A percentile compares a stretch with the other conserved stretches of the same genome.
Evolutionary conservation across 2,797 vertebrate species (phyloP).

Genomic region (Rhynchonycteris naso): DNA sequence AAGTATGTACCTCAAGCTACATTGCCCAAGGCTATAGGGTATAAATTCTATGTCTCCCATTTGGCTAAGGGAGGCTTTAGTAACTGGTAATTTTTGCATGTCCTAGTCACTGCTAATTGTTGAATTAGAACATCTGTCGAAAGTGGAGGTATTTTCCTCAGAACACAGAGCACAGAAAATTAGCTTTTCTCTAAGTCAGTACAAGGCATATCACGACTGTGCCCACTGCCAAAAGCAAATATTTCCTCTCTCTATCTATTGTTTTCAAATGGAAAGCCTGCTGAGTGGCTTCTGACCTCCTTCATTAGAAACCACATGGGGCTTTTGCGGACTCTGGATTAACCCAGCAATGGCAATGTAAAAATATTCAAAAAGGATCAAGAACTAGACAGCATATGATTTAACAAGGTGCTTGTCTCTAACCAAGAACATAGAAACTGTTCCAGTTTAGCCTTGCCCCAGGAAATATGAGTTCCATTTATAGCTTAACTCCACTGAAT

Average conservation of each 20-base stretch:
- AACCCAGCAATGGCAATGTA: not conserved
- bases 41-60: not conserved
- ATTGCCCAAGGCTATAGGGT: not conserved
- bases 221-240: not conserved
- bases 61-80: slow-evolving; percentile 60
- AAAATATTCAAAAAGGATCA: not conserved
- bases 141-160: slow-evolving; percentile 57
- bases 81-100: slow-evolving; percentile 71
- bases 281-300: not conserved
- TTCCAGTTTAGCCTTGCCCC: not conserved
- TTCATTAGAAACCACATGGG: not conserved
- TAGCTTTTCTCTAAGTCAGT: not conserved
- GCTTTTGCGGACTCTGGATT: not conserved
- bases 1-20: not conserved
- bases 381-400: not conserved
- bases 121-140: slow-evolving; percentile 76
- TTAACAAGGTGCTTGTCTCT: not conserved
- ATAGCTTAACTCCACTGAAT: not conserved
- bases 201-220: not conserved
- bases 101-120: slow-evolving; percentile 46
- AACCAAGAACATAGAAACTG: not conserved
- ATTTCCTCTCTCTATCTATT: not conserved
- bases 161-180: slow-evolving; percentile 51
- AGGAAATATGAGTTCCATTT: not conserved
- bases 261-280: not conserved